Base-by-base conservation (phyloP, 2,888 invertebrate genomes). In the Leptura quadrifasciata region DNA sequence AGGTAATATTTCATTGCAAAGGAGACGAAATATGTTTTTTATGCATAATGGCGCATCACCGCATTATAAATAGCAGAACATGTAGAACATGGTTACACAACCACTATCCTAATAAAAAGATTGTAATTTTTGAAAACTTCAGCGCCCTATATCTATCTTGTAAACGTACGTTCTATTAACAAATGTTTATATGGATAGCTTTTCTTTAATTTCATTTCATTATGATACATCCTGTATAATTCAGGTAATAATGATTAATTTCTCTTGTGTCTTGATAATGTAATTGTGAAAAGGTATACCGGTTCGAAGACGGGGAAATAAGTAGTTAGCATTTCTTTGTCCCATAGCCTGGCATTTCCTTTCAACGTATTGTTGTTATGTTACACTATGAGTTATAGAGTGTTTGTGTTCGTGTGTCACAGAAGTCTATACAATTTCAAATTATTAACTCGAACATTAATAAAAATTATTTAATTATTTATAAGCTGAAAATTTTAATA, bases 381-480 rank as follows among this genome's bases (percentile, higher is more conserved):
- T 39, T 10, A 47, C 15, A n/a, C 21, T 8, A 31, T 68, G 57
- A 68, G 20, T 68, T 68, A 68, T 68, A 15, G 57, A 31, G 27
- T 57, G 65, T 68, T 68, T 57, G 57, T 55, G 12, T 68, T 17
- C 68, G 17, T 18, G 68, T 57, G 57, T 68, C 55, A 55, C 6
- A 67, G 52, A 65, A 68, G 24, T 31, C 21, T 55, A 68, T 57
- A 57, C 47, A 57, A 57, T 35, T 55, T 35, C 27, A 57, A 57
- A 31, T 68, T 68, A 68, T 55, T 68, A 68, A 9, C 57, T 68
- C 15, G 35, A 17, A 18, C 20, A 68, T 68, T 68, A 68, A 35
- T 60, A 60, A 60, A 68, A 68, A 55, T 68, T n/a, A n/a, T n/a
- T n/a, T 31, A 27, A 68, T 68, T 21, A 68, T 55, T 55, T 68